Evolutionary conservation across 1,140 invertebrate genomes (phyloP).

Genomic region (Papilio machaon): DNA sequence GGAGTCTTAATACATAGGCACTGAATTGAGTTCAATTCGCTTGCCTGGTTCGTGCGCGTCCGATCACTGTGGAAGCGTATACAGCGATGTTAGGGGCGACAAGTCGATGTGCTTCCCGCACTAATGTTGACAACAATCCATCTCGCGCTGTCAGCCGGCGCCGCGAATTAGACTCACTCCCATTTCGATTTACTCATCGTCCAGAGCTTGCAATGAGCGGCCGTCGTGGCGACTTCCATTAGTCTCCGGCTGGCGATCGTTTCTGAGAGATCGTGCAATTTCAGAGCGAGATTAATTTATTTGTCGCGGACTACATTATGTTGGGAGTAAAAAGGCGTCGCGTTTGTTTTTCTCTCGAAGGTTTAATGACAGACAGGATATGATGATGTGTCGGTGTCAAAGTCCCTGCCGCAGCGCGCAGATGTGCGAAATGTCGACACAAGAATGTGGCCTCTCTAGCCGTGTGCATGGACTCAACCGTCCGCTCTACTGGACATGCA

Average conservation of each 20-base stretch:
- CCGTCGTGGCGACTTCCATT: constrained; percentile 64
- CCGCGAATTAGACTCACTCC: constrained; percentile 77
- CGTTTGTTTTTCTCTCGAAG: constrained; percentile 64
- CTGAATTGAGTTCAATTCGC: neutral
- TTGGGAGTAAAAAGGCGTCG: constrained; percentile 57
- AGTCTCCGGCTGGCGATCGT: constrained; percentile 51
- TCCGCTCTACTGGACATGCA: neutral
- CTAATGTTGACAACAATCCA: constrained; percentile 80
- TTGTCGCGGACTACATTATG: constrained; percentile 70
- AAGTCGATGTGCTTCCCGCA: constrained; percentile 76
- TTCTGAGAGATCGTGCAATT: constrained; percentile 66
- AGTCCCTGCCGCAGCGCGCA: constrained; percentile 60
- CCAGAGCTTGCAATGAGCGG: constrained; percentile 59
- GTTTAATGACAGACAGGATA: constrained; percentile 76
- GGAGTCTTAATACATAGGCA: constrained; percentile 55
- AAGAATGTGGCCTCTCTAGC: constrained; percentile 57
- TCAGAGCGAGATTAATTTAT: constrained; percentile 69
- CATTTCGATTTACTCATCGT: constrained; percentile 76
- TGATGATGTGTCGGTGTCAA: constrained; percentile 62
- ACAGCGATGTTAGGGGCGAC: constrained; percentile 56
- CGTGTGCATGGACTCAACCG: constrained; percentile 50
- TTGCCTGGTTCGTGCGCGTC: neutral
- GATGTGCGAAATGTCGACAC: constrained; percentile 69
- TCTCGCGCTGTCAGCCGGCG: constrained; percentile 76
- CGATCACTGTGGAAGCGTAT: constrained; percentile 32